phyloP scores from a whole-genome alignment of 2,888 invertebrate species.

The Lasiommata megera region DNA sequence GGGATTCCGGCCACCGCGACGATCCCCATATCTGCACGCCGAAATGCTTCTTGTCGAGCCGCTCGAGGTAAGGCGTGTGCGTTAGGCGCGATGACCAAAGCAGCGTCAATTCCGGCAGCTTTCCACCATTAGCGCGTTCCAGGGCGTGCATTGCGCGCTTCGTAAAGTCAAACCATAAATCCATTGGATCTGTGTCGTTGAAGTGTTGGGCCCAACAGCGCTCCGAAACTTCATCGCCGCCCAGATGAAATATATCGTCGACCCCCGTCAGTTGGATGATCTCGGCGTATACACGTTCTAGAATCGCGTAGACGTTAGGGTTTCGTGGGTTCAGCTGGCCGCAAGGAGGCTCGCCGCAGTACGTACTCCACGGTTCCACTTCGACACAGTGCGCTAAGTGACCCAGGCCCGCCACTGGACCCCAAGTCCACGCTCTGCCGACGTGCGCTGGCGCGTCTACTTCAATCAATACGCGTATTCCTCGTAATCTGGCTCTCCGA shows the following conservation, averaged over 20 bases:
- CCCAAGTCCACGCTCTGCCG: slow-evolving; percentile 93
- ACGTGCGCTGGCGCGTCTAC: slow-evolving; percentile 95
- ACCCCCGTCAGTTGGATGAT: slow-evolving; percentile 87
- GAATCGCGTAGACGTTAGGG: slow-evolving; percentile 86
- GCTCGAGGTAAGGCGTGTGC: slow-evolving; percentile 84
- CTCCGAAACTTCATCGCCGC: slow-evolving; percentile 91
- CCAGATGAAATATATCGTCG: slow-evolving; percentile 90
- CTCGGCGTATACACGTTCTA: slow-evolving; percentile 88
- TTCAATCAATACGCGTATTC: slow-evolving; percentile 93
- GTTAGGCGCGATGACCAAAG: slow-evolving; percentile 89
- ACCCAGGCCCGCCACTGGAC: slow-evolving; percentile 87
- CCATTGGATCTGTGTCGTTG: slow-evolving; percentile 88
- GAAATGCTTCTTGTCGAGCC: slow-evolving; percentile 78
- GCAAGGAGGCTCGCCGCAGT: slow-evolving; percentile 93
- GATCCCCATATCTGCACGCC: slow-evolving; percentile 92
- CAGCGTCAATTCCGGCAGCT: slow-evolving; percentile 53
- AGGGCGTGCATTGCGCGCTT: slow-evolving; percentile 82
- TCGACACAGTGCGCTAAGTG: slow-evolving; percentile 91
- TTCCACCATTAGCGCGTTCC: slow-evolving; percentile 80
- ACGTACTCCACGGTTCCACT: slow-evolving; percentile 89
- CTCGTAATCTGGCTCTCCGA: slow-evolving; percentile 89
- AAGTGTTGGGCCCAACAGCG: slow-evolving; percentile 89
- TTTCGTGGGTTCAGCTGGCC: slow-evolving; percentile 92
- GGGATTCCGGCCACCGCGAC: slow-evolving; percentile 90
- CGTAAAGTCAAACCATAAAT: slow-evolving; percentile 90